Evolutionary conservation across 35 echinoderm and acorn worm genomes (phyloP), one percentile per base, ranked within the genome.

Genomic region (Ophiothrix spiculata): DNA sequence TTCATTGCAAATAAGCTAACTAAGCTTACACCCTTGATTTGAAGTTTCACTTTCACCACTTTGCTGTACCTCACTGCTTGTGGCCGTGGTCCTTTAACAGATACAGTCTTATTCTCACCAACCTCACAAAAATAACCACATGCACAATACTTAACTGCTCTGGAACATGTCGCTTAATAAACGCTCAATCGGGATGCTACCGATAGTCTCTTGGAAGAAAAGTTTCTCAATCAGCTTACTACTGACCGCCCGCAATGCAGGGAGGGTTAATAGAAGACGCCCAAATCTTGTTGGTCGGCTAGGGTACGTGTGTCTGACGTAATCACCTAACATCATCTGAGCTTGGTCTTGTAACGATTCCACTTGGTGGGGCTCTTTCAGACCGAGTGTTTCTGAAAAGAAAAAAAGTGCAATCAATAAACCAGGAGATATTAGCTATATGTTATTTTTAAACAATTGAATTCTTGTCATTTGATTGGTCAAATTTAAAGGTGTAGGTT

Each of bases 331-430:
- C 96, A 99, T 99, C 0, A 99, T 92, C 38, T 99, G 96, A 42
- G 96, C 96, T 75, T 99, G 96, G 90, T 99, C 96, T 39, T 99
- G 96, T 1, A 99, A 82, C 0, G 92, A 88, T 41, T 99, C 96
- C 11, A 94, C 96, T 25, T 90, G 93, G 41, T 86, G 81, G 0
- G 96, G 96, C 39, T 99, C 96, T 39, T 89, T 82, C 4, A 99
- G 82, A 14, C 89, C 89, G 37, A 64, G 96, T 0, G 96, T 99
- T 77, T 99, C 96, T 99, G 87, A 31, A 37, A 38, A 75, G 88
- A 64, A 63, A 81, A 87, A 33, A 80, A 39, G 33, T n/a, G n/a
- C n/a, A n/a, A n/a, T n/a, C n/a, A n/a, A n/a, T n/a, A n/a, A n/a
- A n/a, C n/a, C n/a, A n/a, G n/a, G n/a, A n/a, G n/a, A n/a, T n/a